Evolutionary conservation across 2,113 vertebrate genomes (phyloP), one percentile per base, ranked within the genome.

Genomic region (Prunella fulvescens): DNA sequence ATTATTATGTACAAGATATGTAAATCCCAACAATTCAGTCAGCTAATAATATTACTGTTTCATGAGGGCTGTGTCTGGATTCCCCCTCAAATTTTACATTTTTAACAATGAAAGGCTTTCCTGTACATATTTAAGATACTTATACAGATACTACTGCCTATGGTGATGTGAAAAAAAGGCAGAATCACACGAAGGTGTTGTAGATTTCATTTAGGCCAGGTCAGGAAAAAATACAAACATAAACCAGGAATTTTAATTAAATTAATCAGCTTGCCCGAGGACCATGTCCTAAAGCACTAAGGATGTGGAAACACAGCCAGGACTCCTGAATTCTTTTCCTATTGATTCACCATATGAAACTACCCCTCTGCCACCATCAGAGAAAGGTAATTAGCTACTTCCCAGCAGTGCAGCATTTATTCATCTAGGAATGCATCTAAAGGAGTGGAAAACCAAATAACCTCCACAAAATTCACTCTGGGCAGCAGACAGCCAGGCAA

Each of bases 311-410:
- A 62, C 24, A 72, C 10, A 19, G 39, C 14, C 39, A 86, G 8
- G 12, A 48, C 62, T 82, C 40, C 24, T 56, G 50, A 88, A 67
- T 84, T 86, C 45, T 81, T 56, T 73, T 74, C 44, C 61, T 44
- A 9, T 12, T 91, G 81, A 94, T 64, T 87, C 92, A 93, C 11
- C 5, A 3, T 37, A 26, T 15, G 54, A 88, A 93, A 76, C 57
- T 72, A 56, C 20, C 10, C 35, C 29, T 9, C 29, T 61, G 19
- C 6, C 31, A 47, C 53, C 0, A 0, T 19, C 62, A 82, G 57
- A 72, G 82, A 82, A 61, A 7, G 16, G 29, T 24, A 57, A 88
- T 61, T 28, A 93, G 24, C 31, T 48, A 40, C 39, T 83, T 77
- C 29, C 23, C 42, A 35, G 54, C n/a, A 54, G 47, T 1, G 42